Evolutionary conservation across 2,797 vertebrate species (phyloP).

Genomic region (Karalla daura): DNA sequence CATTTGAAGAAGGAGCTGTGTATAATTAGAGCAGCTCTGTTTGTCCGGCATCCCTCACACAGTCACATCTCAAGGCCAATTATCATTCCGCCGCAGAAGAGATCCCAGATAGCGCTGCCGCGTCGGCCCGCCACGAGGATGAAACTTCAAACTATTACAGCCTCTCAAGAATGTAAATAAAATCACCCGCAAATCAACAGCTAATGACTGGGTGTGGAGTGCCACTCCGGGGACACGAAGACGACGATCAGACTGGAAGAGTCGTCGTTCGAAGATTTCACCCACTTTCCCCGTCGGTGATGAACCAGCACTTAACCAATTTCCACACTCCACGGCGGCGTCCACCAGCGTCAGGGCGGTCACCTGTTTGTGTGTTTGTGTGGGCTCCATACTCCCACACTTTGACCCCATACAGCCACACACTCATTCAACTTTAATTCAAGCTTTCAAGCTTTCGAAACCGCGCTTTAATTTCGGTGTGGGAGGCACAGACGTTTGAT

Average conservation of each 20-base stretch:
- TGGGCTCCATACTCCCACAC: background rate
- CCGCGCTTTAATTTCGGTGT: background rate
- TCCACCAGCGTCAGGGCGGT: background rate
- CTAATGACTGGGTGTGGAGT: constrained; percentile 78
- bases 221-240: constrained; percentile 68
- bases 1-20: constrained; percentile 80
- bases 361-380: constrained; percentile 18
- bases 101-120: constrained; percentile 65
- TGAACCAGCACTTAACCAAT: constrained; percentile 5
- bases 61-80: constrained; percentile 82
- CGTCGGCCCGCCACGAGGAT: constrained; percentile 64
- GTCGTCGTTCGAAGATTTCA: constrained; percentile 24
- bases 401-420: background rate
- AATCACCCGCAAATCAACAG: constrained; percentile 79
- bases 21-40: constrained; percentile 85
- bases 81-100: constrained; percentile 75
- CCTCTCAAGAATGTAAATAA: constrained; percentile 84
- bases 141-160: constrained; percentile 78
- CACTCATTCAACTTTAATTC: constrained; percentile 19
- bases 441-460: background rate
- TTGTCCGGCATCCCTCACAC: constrained; percentile 82
- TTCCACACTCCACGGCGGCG: constrained; percentile 9
- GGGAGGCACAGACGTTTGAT: constrained; percentile 4
- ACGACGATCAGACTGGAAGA: constrained; percentile 44
- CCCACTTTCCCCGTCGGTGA: constrained; percentile 30